A percentile compares a stretch with the other conserved stretches of the same genome.
phyloP scores from a whole-genome alignment of 1,140 invertebrate genomes.

The Cotesia chilonis region DNA sequence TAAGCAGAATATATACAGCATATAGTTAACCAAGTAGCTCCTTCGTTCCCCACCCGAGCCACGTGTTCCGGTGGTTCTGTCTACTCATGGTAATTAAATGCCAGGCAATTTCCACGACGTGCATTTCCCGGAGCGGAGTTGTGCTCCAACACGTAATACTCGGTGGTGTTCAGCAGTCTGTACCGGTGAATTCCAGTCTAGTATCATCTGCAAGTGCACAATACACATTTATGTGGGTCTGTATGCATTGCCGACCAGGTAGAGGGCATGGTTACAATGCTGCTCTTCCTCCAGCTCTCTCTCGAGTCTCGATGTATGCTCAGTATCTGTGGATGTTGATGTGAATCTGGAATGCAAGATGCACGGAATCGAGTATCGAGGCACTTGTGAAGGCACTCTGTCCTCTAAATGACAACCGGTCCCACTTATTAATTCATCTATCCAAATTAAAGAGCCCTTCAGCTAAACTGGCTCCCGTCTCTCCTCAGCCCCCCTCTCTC shows the following conservation, averaged over 20 bases:
- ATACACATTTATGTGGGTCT: no score
- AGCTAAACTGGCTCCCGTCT: no score
- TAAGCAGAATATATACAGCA: no score
- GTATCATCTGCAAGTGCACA: constrained; percentile 10
- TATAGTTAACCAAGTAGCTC: no score
- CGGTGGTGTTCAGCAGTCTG: neutral
- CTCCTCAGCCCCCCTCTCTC: neutral
- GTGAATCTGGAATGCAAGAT: constrained; percentile 9
- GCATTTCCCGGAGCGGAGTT: constrained; percentile 10
- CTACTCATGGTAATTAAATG: constrained; percentile 19
- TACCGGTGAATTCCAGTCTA: neutral
- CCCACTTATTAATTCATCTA: constrained; percentile 12
- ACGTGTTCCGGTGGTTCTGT: constrained; percentile 2
- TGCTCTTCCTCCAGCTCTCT: no score
- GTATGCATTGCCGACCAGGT: no score
- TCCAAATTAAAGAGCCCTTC: neutral
- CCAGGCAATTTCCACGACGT: constrained; percentile 11
- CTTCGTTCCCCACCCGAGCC: no score
- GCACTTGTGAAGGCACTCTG: constrained; percentile 9
- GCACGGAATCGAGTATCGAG: constrained; percentile 10
- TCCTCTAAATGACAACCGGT: constrained; percentile 7
- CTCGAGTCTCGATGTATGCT: no score
- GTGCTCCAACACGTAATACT: constrained; percentile 16
- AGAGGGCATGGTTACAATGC: no score
- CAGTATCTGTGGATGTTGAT: neutral